Conservation (phyloP, 37 sponge, comb jelly and placozoan genomes). For the Ephydatia muelleri region DNA sequence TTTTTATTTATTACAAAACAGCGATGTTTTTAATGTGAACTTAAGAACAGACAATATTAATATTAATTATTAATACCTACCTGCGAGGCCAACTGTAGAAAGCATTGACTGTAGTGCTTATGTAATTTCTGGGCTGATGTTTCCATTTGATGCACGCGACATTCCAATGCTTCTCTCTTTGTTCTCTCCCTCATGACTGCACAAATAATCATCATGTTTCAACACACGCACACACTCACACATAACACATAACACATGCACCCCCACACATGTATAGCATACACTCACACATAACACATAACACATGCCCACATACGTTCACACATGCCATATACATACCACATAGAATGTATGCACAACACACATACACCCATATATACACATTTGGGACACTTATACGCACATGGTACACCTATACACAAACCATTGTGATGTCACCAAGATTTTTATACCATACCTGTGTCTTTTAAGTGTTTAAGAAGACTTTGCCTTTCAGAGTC, state of each 20-base stretch:
- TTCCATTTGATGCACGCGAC: slow-evolving; percentile 23
- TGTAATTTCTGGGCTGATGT: slow-evolving; percentile 21
- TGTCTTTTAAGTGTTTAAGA: slow-evolving; percentile 11
- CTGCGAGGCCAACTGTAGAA: slow-evolving; percentile 60
- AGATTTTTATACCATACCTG: no score
- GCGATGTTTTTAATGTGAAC: background rate
- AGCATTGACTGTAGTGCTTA: slow-evolving; percentile 60
- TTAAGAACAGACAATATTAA: background rate
- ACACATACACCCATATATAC: no score
- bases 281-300: background rate
- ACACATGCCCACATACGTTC: background rate
- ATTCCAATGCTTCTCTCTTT: slow-evolving; percentile 44
- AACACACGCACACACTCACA: background rate
- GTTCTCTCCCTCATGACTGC: slow-evolving; percentile 58
- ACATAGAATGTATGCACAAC: no score
- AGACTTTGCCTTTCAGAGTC: slow-evolving; percentile 36
- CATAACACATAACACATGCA: background rate
- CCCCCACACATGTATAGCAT: background rate
- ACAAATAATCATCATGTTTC: background rate
- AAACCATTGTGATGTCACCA: no score
- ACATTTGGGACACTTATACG: no score
- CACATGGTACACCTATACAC: no score
- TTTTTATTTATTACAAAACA: background rate
- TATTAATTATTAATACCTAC: slow-evolving; percentile 4
- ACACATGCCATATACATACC: background rate